phyloP scores from a whole-genome alignment of 2,113 vertebrate genomes.

The Perca schrenkii region DNA sequence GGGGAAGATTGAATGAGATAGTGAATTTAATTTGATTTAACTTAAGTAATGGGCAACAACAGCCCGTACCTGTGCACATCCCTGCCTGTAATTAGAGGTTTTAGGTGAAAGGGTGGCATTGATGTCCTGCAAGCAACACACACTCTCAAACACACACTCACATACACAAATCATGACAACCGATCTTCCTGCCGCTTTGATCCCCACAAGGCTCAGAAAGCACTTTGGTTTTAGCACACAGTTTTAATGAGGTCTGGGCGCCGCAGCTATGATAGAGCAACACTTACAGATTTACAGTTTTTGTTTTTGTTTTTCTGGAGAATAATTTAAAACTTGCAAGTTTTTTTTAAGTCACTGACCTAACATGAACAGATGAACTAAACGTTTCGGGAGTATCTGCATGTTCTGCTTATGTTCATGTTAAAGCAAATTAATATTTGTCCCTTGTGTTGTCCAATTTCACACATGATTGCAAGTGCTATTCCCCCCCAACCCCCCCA shows the following conservation, averaged over 20 bases:
- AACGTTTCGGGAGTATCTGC: not conserved
- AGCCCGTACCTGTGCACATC: too few relatives aligned
- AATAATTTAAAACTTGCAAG: not conserved
- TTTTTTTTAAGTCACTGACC: not conserved
- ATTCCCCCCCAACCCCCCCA: not conserved
- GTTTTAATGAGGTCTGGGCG: slow-evolving; percentile 41
- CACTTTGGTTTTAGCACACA: not conserved
- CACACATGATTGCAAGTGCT: slow-evolving; percentile 18
- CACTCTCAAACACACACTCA: not conserved
- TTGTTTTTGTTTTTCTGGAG: not conserved
- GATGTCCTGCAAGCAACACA: not conserved
- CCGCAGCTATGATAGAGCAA: not conserved
- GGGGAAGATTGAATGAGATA: too few relatives aligned
- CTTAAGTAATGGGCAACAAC: too few relatives aligned
- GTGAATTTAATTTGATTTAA: too few relatives aligned
- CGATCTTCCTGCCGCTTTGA: slow-evolving; percentile 18
- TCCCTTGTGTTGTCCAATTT: slow-evolving; percentile 17
- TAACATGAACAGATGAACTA: not conserved
- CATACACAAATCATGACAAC: not conserved
- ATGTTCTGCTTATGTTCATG: slow-evolving; percentile 1
- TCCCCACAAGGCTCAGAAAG: not conserved
- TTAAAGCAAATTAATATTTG: not conserved
- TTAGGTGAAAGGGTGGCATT: not conserved
- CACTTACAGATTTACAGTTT: too few relatives aligned
- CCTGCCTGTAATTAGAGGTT: not conserved